These are phyloP conservation scores for Frankliniella intonsa DNA, from an alignment of 2,888 invertebrate species.

Conservation along the genomic window DNA sequence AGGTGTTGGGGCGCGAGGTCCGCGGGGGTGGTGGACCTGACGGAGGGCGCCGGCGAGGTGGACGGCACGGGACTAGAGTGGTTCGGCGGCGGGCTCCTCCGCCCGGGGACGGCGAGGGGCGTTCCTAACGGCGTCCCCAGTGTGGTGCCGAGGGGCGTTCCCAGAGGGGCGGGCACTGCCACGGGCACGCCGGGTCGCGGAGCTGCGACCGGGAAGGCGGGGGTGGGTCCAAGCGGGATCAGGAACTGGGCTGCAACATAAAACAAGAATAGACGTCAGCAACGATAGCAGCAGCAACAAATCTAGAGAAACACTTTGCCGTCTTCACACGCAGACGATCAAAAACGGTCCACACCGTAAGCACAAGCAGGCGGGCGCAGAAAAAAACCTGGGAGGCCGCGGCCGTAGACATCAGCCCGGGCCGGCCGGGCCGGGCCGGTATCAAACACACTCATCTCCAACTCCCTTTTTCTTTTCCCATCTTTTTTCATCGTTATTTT, in stretches of 20 bases:
- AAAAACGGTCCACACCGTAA: not conserved
- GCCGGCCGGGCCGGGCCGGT: not conserved
- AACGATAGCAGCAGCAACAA: not conserved
- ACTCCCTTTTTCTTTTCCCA: slow-evolving; percentile 2
- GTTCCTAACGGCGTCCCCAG: slow-evolving; percentile 30
- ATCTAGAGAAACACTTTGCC: too few species aligned
- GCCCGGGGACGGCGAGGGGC: slow-evolving; percentile 27
- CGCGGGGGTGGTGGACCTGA: too few species aligned
- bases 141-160: not conserved
- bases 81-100: not conserved
- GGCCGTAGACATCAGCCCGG: not conserved
- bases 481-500: slow-evolving; percentile 12
- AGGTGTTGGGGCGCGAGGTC: too few species aligned
- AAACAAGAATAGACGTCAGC: slow-evolving; percentile 29
- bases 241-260: slow-evolving; percentile 61
- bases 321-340: not conserved
- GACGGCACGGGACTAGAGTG: slow-evolving; percentile 37
- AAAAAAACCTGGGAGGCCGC: slow-evolving; percentile 28
- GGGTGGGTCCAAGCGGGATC: slow-evolving; percentile 49
- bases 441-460: slow-evolving; percentile 19
- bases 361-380: slow-evolving; percentile 13
- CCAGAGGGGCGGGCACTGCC: not conserved
- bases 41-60: slow-evolving; percentile 28
- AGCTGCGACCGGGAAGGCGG: not conserved
- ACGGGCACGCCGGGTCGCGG: slow-evolving; percentile 33